Conservation (phyloP, 1,140 invertebrate genomes). For the Catajapyx aquilonaris region DNA sequence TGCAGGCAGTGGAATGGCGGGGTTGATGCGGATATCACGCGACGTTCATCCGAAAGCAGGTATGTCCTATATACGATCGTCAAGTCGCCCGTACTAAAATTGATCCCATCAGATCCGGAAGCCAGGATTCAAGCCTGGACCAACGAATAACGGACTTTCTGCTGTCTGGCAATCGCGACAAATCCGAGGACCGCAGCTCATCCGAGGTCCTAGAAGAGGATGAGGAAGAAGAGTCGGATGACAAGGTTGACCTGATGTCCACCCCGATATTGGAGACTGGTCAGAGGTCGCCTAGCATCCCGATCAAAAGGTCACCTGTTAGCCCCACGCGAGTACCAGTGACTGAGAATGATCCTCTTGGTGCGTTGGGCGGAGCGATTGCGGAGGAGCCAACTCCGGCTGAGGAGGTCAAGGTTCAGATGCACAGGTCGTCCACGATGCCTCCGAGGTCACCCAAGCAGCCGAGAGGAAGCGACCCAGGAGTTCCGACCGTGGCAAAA, state of each 20-base stretch:
- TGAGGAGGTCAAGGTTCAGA: constrained; percentile 2
- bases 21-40: no score
- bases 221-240: no score
- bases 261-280: no score
- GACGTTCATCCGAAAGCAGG: no score
- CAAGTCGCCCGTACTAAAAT: no score
- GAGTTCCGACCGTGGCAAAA: no score
- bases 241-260: no score
- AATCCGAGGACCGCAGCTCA: constrained; percentile 4
- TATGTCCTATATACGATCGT: no score
- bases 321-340: constrained; percentile 51
- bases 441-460: constrained; percentile 25
- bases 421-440: constrained; percentile 64
- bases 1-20: no score
- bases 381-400: constrained; percentile 6
- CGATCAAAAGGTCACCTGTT: constrained; percentile 30
- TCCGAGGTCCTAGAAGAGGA: no score
- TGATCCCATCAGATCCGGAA: no score
- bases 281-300: constrained; percentile 19
- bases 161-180: constrained; percentile 1
- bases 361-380: constrained; percentile 34
- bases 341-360: constrained; percentile 74
- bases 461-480: constrained; percentile 25
- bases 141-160: constrained; percentile 8
- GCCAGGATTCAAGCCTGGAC: constrained; percentile 10